A percentile compares a stretch with the other conserved stretches of the same genome.
These are phyloP conservation scores for Neosilurus mollespiculum DNA, from an alignment of 2,797 vertebrate genomes.

Conservation along the genomic window DNA sequence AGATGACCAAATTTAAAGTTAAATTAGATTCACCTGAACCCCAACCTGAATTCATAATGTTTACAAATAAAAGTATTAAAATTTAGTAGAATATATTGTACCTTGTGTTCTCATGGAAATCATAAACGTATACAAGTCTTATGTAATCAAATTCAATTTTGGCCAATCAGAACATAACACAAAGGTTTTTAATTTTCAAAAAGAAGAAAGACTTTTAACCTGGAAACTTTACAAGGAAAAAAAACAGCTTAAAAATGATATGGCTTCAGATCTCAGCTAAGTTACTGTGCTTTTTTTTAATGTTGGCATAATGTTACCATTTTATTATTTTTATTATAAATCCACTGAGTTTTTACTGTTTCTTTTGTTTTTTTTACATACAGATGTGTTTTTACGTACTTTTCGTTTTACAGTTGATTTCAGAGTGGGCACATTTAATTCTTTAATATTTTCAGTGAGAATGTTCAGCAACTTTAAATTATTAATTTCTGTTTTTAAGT, in stretches of 20 bases:
- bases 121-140: background rate
- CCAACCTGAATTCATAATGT: background rate
- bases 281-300: background rate
- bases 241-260: background rate
- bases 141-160: background rate
- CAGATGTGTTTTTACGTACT: background rate
- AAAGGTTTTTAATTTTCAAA: background rate
- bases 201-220: background rate
- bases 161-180: background rate
- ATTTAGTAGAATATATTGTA: background rate
- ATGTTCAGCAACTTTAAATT: background rate
- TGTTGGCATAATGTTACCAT: no score
- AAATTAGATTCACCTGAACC: constrained; percentile 14
- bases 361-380: background rate
- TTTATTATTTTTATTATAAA: no score
- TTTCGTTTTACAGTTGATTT: background rate
- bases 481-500: background rate
- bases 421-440: background rate
- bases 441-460: background rate
- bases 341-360: background rate
- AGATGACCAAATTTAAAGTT: constrained; percentile 16
- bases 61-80: background rate
- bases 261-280: background rate
- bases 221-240: background rate
- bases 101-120: background rate